Conservation (phyloP, 2,113 vertebrate genomes). For the Crotalus helleri region DNA sequence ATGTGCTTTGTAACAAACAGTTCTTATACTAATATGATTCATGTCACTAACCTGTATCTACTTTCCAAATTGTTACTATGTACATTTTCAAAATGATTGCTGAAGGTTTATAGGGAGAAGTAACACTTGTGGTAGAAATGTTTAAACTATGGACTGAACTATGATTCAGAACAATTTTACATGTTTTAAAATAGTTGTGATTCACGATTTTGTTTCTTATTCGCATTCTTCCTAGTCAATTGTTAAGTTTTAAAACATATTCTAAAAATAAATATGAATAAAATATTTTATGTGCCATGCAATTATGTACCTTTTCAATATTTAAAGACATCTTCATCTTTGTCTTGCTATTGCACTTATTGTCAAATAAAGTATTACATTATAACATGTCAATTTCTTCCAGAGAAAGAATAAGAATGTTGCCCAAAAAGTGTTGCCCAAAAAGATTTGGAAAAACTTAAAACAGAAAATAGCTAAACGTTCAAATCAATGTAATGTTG, state of each 20-base stretch:
- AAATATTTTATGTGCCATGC: background rate
- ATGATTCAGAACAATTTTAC: background rate
- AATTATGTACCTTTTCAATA: background rate
- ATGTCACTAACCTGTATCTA: background rate
- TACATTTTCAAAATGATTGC: background rate
- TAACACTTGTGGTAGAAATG: background rate
- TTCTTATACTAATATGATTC: background rate
- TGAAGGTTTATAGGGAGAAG: background rate
- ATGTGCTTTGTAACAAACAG: background rate
- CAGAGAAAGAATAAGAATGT: background rate
- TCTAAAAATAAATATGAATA: background rate
- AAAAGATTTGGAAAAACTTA: background rate
- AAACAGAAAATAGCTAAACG: background rate
- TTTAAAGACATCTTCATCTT: background rate
- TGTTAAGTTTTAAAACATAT: background rate
- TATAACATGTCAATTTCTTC: background rate
- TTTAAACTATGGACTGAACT: background rate
- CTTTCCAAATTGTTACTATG: background rate
- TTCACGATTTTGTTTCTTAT: background rate
- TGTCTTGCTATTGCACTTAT: constrained; percentile 1
- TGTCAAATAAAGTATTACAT: background rate
- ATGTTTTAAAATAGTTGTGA: background rate
- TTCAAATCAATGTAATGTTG: background rate
- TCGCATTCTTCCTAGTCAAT: background rate
- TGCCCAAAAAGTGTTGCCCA: background rate